Percentiles rank a stretch among this genome's conserved stretches.
phyloP scores from a whole-genome alignment of 1,140 invertebrate genomes.

The Lordiphosa mommai region DNA sequence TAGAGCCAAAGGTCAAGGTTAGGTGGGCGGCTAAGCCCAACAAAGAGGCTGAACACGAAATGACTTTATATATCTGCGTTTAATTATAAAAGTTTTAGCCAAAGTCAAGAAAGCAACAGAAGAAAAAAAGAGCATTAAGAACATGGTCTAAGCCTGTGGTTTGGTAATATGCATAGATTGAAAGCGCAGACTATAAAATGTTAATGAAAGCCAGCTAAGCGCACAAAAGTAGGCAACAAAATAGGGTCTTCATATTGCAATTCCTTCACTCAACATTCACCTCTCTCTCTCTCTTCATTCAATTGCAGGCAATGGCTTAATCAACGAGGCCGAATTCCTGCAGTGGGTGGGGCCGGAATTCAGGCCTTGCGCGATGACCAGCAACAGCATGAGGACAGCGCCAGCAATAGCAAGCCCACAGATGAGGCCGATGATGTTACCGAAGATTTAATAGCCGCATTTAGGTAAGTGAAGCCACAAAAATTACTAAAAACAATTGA shows the following conservation, averaged over 20 bases:
- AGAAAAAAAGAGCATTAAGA: slow-evolving; percentile 3
- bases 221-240: no score
- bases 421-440: slow-evolving; percentile 83
- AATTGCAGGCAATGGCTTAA: slow-evolving; percentile 83
- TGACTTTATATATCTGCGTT: slow-evolving; percentile 41
- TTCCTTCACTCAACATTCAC: not conserved
- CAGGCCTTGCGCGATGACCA: slow-evolving; percentile 83
- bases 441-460: slow-evolving; percentile 87
- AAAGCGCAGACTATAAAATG: no score
- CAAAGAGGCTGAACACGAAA: slow-evolving; percentile 23
- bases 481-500: not conserved
- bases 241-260: no score
- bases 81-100: slow-evolving; percentile 64
- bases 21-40: slow-evolving; percentile 8
- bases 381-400: slow-evolving; percentile 79
- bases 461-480: slow-evolving; percentile 80
- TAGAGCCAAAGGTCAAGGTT: slow-evolving; percentile 49
- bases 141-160: not conserved
- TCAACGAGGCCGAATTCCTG: slow-evolving; percentile 87
- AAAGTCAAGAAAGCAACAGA: not conserved
- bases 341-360: slow-evolving; percentile 86
- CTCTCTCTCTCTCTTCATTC: not conserved
- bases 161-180: not conserved
- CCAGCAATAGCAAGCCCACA: slow-evolving; percentile 64
- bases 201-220: no score